Percentiles rank a stretch among this genome's conserved stretches.
phyloP scores from a whole-genome alignment of 2,888 invertebrate genomes.

The Protula sp. region DNA sequence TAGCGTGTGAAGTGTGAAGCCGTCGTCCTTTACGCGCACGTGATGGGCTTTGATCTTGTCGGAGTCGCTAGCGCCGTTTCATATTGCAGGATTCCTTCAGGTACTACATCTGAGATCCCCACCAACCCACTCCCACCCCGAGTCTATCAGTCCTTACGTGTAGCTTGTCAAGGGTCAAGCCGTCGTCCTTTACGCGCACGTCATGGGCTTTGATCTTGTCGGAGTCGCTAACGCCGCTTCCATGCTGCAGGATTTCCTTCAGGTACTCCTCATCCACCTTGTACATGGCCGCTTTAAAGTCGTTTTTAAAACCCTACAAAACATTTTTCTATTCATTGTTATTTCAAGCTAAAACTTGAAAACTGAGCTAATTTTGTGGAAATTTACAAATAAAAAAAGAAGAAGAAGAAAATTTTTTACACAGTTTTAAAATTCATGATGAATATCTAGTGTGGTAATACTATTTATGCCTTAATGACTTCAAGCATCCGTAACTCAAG shows the following conservation, averaged over 20 bases:
- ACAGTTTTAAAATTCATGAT: no score
- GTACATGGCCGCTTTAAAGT: slow-evolving; percentile 98
- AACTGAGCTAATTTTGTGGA: no score
- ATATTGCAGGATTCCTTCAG: slow-evolving; percentile 39
- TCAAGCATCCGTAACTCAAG: slow-evolving; percentile 95
- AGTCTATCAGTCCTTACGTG: no score
- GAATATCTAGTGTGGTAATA: no score
- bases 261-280: slow-evolving; percentile 94
- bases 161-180: slow-evolving; percentile 80
- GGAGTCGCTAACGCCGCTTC: slow-evolving; percentile 25
- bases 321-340: no score
- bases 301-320: slow-evolving; percentile 85
- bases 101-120: no score
- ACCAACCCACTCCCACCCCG: no score
- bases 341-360: no score
- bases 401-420: no score
- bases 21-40: slow-evolving; percentile 66
- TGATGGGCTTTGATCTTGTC: slow-evolving; percentile 56
- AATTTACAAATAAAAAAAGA: no score
- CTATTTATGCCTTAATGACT: slow-evolving; percentile 79
- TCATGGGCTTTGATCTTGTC: slow-evolving; percentile 56
- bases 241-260: slow-evolving; percentile 67
- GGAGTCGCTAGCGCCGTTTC: slow-evolving; percentile 25
- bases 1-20: slow-evolving; percentile 80
- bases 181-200: slow-evolving; percentile 66